Evolutionary conservation across 2,797 vertebrate genomes (phyloP), one percentile per base, ranked within the genome.

Genomic region (Xenentodon cancila): DNA sequence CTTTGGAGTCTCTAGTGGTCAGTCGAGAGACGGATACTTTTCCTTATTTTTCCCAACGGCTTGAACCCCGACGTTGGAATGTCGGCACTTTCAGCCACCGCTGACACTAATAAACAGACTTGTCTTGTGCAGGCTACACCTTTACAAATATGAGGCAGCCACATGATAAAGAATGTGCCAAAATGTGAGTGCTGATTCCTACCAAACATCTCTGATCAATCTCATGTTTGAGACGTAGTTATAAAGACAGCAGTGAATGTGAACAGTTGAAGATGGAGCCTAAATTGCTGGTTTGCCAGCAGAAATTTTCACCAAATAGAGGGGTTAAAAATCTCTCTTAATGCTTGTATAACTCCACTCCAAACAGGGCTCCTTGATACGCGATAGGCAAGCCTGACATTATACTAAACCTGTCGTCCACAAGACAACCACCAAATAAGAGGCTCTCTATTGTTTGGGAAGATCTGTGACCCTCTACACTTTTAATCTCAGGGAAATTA

Each of bases 251-350:
- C 68, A 17, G 32, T 7, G 2, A 11, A 34, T 2, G 32, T 2
- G 9, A 34, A 34, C 9, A 34, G 53, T 53, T 64, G 25, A 46
- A 64, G 64, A 51, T 55, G 17, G 58, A 77, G 59, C 46, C 64
- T 21, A 84, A 82, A 84, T 84, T 81, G 64, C 79, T 71, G 54
- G 59, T 77, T 77, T 80, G 59, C 20, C 17, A 12, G 48, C 69
- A 81, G 52, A 67, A 52, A 54, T n/a, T n/a, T n/a, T n/a, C n/a
- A n/a, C 3, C 25, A 25, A 25, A 25, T 5, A 68, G 30, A 52
- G 61, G 73, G 53, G 70, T 66, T 54, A 77, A 84, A 72, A 12
- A 32, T 9, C 1, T 43, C 34, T 52, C 60, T 25, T 62, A 62
- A 75, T 51, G 53, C 52, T 57, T 46, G 78, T 83, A 75, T 68